phyloP scores from a whole-genome alignment of 2,888 invertebrate genomes.

The Idaea aversata region DNA sequence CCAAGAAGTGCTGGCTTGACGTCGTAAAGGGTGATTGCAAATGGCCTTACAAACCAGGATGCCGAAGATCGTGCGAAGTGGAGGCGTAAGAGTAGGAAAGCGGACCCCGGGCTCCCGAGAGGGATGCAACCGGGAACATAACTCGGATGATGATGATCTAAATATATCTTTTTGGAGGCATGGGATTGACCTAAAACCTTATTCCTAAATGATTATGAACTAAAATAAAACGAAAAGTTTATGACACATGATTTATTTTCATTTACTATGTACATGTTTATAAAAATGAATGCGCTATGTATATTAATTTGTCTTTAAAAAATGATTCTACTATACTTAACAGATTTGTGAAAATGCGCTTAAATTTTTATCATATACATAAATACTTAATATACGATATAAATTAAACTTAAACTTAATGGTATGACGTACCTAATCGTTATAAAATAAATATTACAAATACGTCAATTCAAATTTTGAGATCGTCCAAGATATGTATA shows the following conservation, averaged over 20 bases:
- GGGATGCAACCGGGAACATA: no score
- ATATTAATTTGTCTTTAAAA: not conserved
- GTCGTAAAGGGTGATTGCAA: no score
- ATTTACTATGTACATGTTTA: constrained; percentile 28
- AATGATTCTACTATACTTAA: not conserved
- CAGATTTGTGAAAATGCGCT: not conserved
- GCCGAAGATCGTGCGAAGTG: no score
- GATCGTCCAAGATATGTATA: constrained; percentile 68
- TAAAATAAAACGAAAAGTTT: not conserved
- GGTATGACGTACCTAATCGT: constrained; percentile 25
- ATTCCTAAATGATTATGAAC: no score
- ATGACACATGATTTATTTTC: not conserved
- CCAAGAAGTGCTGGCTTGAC: no score
- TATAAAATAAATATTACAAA: constrained; percentile 28
- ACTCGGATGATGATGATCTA: no score
- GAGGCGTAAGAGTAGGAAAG: no score
- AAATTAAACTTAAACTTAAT: constrained; percentile 22
- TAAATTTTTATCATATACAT: constrained; percentile 10
- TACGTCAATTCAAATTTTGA: constrained; percentile 60
- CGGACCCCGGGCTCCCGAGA: no score
- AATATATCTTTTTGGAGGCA: no score
- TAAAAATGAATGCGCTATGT: constrained; percentile 7
- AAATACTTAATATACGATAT: constrained; percentile 29
- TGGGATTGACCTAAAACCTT: no score
- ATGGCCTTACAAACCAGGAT: no score